Percentiles rank a stretch among this genome's conserved stretches.
These are phyloP conservation scores for Plagiodera versicolora DNA, from an alignment of 2,888 invertebrate genomes.

Conservation along the genomic window DNA sequence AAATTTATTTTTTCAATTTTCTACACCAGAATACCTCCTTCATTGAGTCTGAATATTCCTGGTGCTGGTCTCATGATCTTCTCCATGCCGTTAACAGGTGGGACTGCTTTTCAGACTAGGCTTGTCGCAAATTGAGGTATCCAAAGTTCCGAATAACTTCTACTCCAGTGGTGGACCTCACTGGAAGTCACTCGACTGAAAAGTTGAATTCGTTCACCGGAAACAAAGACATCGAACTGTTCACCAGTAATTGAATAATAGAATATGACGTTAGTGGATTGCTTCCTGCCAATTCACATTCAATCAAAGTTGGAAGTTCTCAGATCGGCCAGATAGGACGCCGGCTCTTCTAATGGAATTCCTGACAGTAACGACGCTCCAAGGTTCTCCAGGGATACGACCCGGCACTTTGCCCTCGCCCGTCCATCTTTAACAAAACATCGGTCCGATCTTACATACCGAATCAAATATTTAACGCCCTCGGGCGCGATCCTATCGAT, in stretches of 20 bases:
- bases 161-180: too few relatives aligned
- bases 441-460: slow-evolving; percentile 41
- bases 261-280: slow-evolving; percentile 45
- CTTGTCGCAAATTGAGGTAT: too few relatives aligned
- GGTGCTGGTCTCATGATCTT: too few relatives aligned
- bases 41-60: too few relatives aligned
- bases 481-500: slow-evolving; percentile 30
- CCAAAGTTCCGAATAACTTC: too few relatives aligned
- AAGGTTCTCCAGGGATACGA: slow-evolving; percentile 47
- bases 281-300: slow-evolving; percentile 45
- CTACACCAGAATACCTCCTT: too few relatives aligned
- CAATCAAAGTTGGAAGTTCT: slow-evolving; percentile 49
- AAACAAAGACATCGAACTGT: too few relatives aligned
- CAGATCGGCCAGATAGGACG: slow-evolving; percentile 47
- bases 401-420: slow-evolving; percentile 45
- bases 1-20: too few relatives aligned
- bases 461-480: slow-evolving; percentile 46
- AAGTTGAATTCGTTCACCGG: too few relatives aligned
- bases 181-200: too few relatives aligned
- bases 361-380: slow-evolving; percentile 45
- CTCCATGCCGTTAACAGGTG: too few relatives aligned
- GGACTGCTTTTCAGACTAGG: too few relatives aligned
- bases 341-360: slow-evolving; percentile 49
- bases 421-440: slow-evolving; percentile 44
- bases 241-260: slow-evolving; percentile 40